Base-by-base conservation (phyloP, 2,888 invertebrate species). In the Mystacides longicornis region DNA sequence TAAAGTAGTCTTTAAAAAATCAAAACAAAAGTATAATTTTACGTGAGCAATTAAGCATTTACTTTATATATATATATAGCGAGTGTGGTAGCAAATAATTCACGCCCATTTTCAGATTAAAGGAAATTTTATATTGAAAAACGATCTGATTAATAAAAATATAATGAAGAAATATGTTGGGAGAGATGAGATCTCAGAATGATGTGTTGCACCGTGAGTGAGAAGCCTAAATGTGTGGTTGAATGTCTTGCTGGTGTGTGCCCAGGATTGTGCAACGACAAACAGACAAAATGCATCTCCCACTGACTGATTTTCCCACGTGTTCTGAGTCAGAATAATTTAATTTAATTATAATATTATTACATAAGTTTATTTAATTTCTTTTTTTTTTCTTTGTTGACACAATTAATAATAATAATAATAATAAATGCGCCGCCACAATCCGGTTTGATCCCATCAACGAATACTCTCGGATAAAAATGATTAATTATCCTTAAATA, bases 251-350 rank as follows among this genome's bases (percentile, higher is more conserved):
- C 27, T 5, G 7, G 37, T 37, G 16, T 49, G 22, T 23, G 49
- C 3, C 16, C 49, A 46, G 51, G 49, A 51, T 48, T 23, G 47
- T 56, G 52, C 43, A 56, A 37, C 37, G n/a, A n/a, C n/a, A 51
- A 51, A 48, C 47, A 21, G 20, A 21, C 46, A 46, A 18, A 20
- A 46, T 3, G 18, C 23, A 49, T 51, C 45, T 48, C 50, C 54
- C 43, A 22, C 53, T 56, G 55, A 56, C 55, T 56, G 55, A 58
- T 55, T 46, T 55, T 51, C 52, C 56, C 37, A 14, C 42, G 47
- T 49, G 53, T 58, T 56, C 55, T 53, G 48, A 58, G 53, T 57
- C 57, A 55, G 55, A 51, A 47, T 22, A 33, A 37, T 21, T 45
- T 51, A 31, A 56, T 49, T 47, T 47, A 45, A 56, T 31, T 48